Base-by-base conservation (phyloP, 1,140 invertebrate species). In the Pogonognathellus flavescens region DNA sequence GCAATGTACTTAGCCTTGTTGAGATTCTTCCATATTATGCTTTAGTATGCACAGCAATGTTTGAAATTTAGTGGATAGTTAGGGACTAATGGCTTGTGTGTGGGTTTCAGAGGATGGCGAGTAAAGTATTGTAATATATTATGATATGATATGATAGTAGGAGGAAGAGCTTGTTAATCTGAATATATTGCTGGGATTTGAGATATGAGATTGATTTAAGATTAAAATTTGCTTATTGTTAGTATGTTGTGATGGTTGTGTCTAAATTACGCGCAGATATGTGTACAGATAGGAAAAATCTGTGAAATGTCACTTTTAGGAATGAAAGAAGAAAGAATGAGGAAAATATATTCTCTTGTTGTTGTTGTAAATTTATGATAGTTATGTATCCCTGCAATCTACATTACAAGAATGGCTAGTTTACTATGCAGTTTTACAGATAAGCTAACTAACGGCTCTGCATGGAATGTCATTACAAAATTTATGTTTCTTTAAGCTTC, bases 401-500 rank as follows among this genome's bases (percentile, higher is more conserved):
- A 25, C 66, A 50, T 72, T n/a, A 41, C 6, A 41, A 41, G 31
- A 41, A 41, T 41, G 31, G 31, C 31, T 41, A 16, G 8, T 25
- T 25, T 9, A 66, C 14, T 18, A 1, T 9, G 13, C 14, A 25
- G 20, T 50, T 50, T 76, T 25, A 76, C 7, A 76, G 70, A 76
- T 49, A 76, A 16, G 31, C 2, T 76, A n/a, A 50, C 70, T 76
- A 76, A 76, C 41, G 70, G 41, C 62, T 76, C 70, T 76, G n/a
- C 70, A 50, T 10, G 25, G 66, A 49, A 72, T 72, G 1, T 72
- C 66, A 22, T 66, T 66, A 25, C 31, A 41, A 41, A 41, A 41
- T 41, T 31, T 66, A 31, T 66, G 11, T 66, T 20, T 66, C 25
- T 25, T 13, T 66, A 31, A 1, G 25, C 3, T 31, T 13, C 0